Conservation (phyloP, 2,797 vertebrate genomes). For the Diplodus sargus region DNA sequence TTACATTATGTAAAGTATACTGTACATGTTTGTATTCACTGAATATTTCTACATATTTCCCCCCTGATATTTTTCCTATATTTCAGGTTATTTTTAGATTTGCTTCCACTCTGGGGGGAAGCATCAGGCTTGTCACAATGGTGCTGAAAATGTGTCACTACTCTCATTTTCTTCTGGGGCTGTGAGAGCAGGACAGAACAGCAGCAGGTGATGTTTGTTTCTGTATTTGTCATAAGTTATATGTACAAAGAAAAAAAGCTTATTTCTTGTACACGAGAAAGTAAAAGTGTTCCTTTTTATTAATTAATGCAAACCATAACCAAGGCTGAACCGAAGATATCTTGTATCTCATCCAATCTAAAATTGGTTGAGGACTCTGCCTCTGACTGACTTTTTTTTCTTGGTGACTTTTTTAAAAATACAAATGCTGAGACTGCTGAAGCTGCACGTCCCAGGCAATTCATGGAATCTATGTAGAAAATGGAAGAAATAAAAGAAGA, state of each 20-base stretch:
- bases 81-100: slow-evolving; percentile 54
- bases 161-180: slow-evolving; percentile 34
- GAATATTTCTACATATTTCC: slow-evolving; percentile 31
- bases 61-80: slow-evolving; percentile 3
- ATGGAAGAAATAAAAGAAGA: not conserved
- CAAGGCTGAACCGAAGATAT: not conserved
- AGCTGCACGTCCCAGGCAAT: not conserved
- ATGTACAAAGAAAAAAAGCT: not conserved
- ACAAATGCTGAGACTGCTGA: not conserved
- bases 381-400: not conserved
- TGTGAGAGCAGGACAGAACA: slow-evolving; percentile 43
- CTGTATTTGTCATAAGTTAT: slow-evolving; percentile 18
- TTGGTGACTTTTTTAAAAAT: not conserved
- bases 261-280: slow-evolving; percentile 4
- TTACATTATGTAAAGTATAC: not conserved
- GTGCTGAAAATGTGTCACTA: slow-evolving; percentile 55
- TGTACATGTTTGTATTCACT: slow-evolving; percentile 23
- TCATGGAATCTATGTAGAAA: not conserved
- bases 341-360: not conserved
- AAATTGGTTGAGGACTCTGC: not conserved
- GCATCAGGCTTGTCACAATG: slow-evolving; percentile 46
- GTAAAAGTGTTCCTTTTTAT: not conserved
- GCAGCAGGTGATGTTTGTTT: slow-evolving; percentile 30
- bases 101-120: slow-evolving; percentile 21
- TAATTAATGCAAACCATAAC: slow-evolving; percentile 8